Base-by-base conservation (phyloP, 2,113 vertebrate species). In the Lepisosteus oculatus region DNA sequence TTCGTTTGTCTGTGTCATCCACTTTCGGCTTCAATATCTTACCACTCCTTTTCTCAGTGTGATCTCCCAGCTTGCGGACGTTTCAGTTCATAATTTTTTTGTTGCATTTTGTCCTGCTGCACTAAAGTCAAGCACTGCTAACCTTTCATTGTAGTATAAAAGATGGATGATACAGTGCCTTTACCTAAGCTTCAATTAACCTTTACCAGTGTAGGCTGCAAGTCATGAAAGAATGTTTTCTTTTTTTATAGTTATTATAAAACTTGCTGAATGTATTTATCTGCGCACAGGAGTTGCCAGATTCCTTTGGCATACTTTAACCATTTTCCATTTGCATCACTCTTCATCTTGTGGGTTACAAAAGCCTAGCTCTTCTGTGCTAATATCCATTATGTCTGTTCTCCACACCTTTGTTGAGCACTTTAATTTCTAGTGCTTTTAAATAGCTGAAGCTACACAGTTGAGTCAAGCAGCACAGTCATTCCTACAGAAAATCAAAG, bases 1-100 rank as follows among this genome's bases (percentile, higher is more conserved):
- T 93, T 87, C 87, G 76, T 74, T 55, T 88, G 82, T 84, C 80
- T 84, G 74, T 81, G 65, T 80, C 71, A 13, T 61, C 59, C 13
- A 29, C 17, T 29, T 61, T 29, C 29, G 29, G 1, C 29, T 29
- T 29, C 29, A 29, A 29, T 29, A 29, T 29, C 29, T 29, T 29
- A 29, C 29, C 29, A 29, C 29, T 29, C 29, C 29, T 29, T 29
- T 29, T 29, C 29, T 29, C 29, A 29, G 29, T 29, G 29, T 29
- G 29, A 29, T 29, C 17, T 29, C 13, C 17, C 4, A 6, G 59
- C 13, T 29, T 61, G 13, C 17, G 13, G 2, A 13, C 17, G 13
- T 61, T 5, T 61, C 59, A 51, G 47, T 51, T 51, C 5, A 6
- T 51, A 51, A 6, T 51, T 51, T 5, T 51, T 6, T 51, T 51